These are phyloP conservation scores for Hymenopus coronatus DNA, from an alignment of 2,888 invertebrate genomes.

Conservation along the genomic window DNA sequence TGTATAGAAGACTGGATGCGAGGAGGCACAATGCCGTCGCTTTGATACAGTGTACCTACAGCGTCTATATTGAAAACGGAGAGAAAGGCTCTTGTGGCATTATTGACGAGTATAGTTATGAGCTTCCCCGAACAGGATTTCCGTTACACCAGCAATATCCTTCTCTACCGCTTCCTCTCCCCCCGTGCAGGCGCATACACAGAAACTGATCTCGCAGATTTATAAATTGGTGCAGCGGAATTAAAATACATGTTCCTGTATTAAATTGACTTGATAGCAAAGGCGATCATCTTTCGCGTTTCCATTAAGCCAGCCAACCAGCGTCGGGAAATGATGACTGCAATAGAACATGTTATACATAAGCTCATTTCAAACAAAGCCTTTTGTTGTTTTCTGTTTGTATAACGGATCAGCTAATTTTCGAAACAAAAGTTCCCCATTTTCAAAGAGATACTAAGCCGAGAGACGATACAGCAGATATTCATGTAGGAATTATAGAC, in stretches of 20 bases:
- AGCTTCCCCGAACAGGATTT: neutral
- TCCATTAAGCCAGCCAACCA: neutral
- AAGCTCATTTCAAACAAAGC: neutral
- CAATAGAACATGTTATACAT: neutral
- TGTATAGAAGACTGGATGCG: neutral
- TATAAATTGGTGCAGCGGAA: neutral
- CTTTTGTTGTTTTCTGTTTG: neutral
- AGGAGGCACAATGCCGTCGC: neutral
- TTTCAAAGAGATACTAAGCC: no score
- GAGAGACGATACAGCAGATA: no score
- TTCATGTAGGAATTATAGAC: no score
- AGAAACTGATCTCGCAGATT: neutral
- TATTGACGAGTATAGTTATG: neutral
- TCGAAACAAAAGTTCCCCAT: no score
- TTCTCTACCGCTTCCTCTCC: neutral
- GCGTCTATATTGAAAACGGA: neutral
- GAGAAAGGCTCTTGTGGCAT: neutral
- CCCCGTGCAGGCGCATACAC: neutral
- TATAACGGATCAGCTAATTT: no score
- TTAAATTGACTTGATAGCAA: neutral
- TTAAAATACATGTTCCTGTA: neutral
- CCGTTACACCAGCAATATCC: neutral
- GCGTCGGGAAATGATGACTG: neutral
- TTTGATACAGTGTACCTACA: neutral
- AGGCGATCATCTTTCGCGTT: neutral